phyloP scores from a whole-genome alignment of 2,113 vertebrate genomes.

The Pteronura brasiliensis region DNA sequence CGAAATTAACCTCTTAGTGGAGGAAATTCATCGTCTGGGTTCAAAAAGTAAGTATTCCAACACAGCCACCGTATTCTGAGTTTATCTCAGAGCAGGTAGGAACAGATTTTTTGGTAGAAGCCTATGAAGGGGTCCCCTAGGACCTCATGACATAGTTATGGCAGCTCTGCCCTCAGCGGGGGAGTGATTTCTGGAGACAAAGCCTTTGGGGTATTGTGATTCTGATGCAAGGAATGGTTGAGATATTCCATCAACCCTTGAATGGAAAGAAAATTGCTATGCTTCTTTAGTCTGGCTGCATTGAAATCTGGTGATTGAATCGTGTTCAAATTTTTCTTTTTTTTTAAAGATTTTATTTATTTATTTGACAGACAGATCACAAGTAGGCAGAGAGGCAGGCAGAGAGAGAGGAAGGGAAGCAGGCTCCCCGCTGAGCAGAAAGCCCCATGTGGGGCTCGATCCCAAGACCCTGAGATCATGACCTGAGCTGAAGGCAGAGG shows the following conservation, averaged over 20 bases:
- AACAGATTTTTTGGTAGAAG: background rate
- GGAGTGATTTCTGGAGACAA: background rate
- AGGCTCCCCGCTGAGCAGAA: too few species aligned
- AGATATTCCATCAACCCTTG: slow-evolving; percentile 16
- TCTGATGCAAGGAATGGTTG: background rate
- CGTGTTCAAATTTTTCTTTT: background rate
- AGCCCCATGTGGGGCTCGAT: too few species aligned
- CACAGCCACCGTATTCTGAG: background rate
- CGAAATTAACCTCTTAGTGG: slow-evolving; percentile 90
- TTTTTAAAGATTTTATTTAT: too few species aligned
- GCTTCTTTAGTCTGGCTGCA: background rate
- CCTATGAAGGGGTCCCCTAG: background rate
- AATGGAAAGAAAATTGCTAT: background rate
- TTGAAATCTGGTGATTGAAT: background rate
- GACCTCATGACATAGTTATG: background rate
- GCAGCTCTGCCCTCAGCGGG: background rate
- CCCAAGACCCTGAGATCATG: too few species aligned
- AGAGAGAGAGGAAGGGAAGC: too few species aligned
- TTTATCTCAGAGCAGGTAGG: background rate
- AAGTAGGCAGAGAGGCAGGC: too few species aligned
- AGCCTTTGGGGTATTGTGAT: background rate
- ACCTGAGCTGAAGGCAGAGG: too few species aligned
- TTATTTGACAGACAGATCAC: too few species aligned
- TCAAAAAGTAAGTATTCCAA: slow-evolving; percentile 89
- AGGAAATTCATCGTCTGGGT: slow-evolving; percentile 94